Conservation (phyloP, 2,113 vertebrate genomes). For the Dunckerocampus dactyliophorus region DNA sequence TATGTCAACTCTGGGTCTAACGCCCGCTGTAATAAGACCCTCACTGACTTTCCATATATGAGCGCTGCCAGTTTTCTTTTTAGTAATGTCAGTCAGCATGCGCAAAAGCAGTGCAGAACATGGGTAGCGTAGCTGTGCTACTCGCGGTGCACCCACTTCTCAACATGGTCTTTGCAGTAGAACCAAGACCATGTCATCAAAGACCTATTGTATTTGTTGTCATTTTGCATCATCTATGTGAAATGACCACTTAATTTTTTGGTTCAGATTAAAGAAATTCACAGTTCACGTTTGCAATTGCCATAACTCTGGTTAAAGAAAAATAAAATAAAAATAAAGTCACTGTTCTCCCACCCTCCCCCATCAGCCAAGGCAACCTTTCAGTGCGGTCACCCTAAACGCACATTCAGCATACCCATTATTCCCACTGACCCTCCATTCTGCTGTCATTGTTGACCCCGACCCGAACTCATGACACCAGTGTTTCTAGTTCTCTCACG, state of each 20-base stretch:
- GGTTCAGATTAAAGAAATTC: background rate
- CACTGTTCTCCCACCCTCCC: conserved; percentile 25
- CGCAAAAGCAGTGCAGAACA: conserved; percentile 3
- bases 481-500: conserved; percentile 39
- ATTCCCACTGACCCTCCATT: conserved; percentile 40
- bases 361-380: conserved; percentile 71
- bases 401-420: conserved; percentile 62
- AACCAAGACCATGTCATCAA: background rate
- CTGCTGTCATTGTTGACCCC: conserved; percentile 35
- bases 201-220: background rate
- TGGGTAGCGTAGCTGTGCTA: background rate
- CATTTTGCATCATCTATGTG: background rate
- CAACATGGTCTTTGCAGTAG: background rate
- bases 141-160: background rate
- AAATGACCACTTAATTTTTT: background rate
- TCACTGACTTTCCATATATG: background rate
- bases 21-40: background rate
- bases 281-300: background rate
- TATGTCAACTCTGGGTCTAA: background rate
- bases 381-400: conserved; percentile 75
- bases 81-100: background rate
- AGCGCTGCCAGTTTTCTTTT: background rate
- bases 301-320: background rate
- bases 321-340: conserved; percentile 12
- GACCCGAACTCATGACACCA: conserved; percentile 40